Conservation (phyloP, 2,888 invertebrate species). For the Drosophila nr. perissopoda region DNA sequence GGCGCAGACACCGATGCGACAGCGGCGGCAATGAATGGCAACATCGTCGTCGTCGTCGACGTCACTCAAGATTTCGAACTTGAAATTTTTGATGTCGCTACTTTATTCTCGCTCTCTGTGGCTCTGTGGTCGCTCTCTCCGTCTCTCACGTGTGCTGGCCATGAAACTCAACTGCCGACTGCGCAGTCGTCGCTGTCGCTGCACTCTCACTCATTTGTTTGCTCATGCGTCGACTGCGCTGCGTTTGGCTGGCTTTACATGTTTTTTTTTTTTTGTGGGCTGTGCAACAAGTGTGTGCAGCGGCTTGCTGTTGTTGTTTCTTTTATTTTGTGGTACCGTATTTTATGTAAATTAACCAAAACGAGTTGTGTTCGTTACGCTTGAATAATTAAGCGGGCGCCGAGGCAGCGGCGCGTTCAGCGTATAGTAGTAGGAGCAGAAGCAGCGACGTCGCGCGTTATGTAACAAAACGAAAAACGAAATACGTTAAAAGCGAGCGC, state of each 20-base stretch:
- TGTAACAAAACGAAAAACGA: conserved; percentile 58
- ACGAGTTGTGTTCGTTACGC: conserved; percentile 60
- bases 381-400: conserved; percentile 70
- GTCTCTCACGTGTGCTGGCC: conserved; percentile 38
- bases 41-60: conserved; percentile 17
- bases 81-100: conserved; percentile 23
- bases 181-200: conserved; percentile 48
- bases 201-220: conserved; percentile 58
- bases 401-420: conserved; percentile 46
- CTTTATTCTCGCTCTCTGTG: conserved; percentile 2
- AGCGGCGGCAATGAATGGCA: not conserved
- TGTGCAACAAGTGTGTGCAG: conserved; percentile 75
- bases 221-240: conserved; percentile 51
- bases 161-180: conserved; percentile 41
- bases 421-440: conserved; percentile 42
- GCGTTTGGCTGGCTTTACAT: conserved; percentile 28
- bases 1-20: conserved; percentile 42
- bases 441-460: conserved; percentile 44
- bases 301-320: conserved; percentile 22
- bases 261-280: conserved; percentile 18
- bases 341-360: conserved; percentile 75
- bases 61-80: conserved; percentile 35
- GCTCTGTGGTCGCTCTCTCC: conserved; percentile 6
- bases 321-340: conserved; percentile 47
- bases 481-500: conserved; percentile 54